These are phyloP conservation scores for Silurus meridionalis DNA, from an alignment of 2,113 vertebrate species.

Conservation along the genomic window DNA sequence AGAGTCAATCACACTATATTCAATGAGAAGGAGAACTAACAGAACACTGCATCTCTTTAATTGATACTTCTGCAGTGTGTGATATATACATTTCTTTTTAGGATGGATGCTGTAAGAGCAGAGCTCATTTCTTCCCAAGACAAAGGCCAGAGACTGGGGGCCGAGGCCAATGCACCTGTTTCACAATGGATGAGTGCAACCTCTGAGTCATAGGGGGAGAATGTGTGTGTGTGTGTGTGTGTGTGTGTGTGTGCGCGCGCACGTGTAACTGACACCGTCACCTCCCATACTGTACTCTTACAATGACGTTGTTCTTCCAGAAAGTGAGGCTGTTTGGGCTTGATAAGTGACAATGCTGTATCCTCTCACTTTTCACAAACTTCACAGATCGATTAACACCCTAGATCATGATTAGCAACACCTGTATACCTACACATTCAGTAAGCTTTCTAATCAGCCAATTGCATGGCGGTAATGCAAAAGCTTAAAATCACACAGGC, in stretches of 20 bases:
- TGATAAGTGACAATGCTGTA: neutral
- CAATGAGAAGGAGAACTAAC: neutral
- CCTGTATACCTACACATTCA: neutral
- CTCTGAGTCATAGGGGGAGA: constrained; percentile 28
- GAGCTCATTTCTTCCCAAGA: constrained; percentile 7
- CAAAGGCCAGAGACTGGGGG: constrained; percentile 31
- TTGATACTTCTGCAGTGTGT: neutral
- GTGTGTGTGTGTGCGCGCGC: neutral
- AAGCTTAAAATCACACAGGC: neutral
- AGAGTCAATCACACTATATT: neutral
- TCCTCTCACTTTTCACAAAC: neutral
- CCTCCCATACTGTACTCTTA: constrained; percentile 39
- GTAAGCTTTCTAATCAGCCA: neutral
- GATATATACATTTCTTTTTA: neutral
- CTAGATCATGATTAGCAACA: neutral
- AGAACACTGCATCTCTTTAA: neutral
- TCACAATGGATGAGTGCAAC: constrained; percentile 47
- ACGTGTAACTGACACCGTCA: constrained; percentile 40
- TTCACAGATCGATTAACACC: neutral
- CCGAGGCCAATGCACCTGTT: constrained; percentile 37
- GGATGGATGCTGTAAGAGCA: neutral
- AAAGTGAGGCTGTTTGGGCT: neutral
- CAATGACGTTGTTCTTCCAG: constrained; percentile 23
- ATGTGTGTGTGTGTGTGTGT: constrained; percentile 22
- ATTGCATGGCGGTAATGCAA: neutral